Evolutionary conservation across 1,140 invertebrate genomes (phyloP).

Genomic region (Pararge aegeria): DNA sequence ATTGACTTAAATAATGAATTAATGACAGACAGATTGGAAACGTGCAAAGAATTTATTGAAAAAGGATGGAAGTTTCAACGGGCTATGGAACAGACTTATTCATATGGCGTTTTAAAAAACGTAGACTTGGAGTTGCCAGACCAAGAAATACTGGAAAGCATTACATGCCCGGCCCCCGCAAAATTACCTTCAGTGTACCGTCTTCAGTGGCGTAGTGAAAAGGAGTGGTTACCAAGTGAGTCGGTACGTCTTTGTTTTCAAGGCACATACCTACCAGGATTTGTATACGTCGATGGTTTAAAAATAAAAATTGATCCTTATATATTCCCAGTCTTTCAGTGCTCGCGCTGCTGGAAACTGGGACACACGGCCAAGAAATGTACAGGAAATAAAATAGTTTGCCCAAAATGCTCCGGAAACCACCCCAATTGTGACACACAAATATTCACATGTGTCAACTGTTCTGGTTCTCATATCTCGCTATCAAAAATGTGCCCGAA

Average conservation of each 20-base stretch:
- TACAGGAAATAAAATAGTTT: constrained; percentile 26
- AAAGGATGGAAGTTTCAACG: no score
- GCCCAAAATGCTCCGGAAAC: constrained; percentile 33
- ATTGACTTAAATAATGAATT: no score
- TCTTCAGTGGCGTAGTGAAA: no score
- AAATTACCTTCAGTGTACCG: no score
- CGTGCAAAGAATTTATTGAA: no score
- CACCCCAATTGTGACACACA: constrained; percentile 31
- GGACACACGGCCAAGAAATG: constrained; percentile 22
- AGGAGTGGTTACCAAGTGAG: background rate
- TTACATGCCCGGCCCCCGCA: no score
- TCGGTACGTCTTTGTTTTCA: constrained; percentile 24
- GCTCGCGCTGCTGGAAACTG: constrained; percentile 1
- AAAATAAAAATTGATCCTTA: constrained; percentile 26
- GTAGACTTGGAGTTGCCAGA: no score
- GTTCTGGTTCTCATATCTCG: constrained; percentile 28
- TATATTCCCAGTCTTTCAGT: no score
- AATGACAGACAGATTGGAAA: no score
- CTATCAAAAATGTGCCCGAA: constrained; percentile 24
- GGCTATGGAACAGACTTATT: no score
- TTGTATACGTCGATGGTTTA: constrained; percentile 12
- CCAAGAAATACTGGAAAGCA: no score
- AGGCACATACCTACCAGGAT: constrained; percentile 16
- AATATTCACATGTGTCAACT: constrained; percentile 29
- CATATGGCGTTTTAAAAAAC: no score